Evolutionary conservation across 1,140 invertebrate genomes (phyloP), one percentile per base, ranked within the genome.

Genomic region (Achroia grisella): DNA sequence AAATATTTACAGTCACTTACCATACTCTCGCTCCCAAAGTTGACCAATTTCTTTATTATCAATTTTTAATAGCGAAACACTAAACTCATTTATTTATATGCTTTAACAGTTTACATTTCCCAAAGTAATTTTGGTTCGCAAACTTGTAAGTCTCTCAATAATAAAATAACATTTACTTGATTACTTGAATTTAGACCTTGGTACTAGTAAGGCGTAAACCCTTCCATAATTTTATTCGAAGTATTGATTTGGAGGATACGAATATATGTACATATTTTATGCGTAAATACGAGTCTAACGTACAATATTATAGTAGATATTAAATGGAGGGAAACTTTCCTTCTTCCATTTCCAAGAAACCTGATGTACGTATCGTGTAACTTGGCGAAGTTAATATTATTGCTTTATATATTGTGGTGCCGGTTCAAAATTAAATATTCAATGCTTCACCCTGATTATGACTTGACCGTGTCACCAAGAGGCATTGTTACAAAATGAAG

Each of bases 91-190:
- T 14, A 17, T 13, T 37, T 13, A 13, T 15, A 44, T 43, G 31
- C 36, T 44, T 47, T 10, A 29, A 17, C 31, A 32, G 44, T 47
- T 42, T 42, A 42, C 35, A n/a, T n/a, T 37, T 37, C 32, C 8
- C 14, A 42, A 42, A 34, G 28, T 41, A 29, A 53, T 44, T 47
- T 53, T 42, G 8, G 15, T 31, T 13, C 15, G 35, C 30, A 48
- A 52, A 46, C 39, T 49, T 43, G 32, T 15, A 40, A 51, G 42
- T 42, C 34, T 48, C 28, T 44, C 17, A 31, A 31, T 52, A 57
- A 62, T 61, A 44, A 52, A 65, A 56, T 48, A 63, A 47, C 59
- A 62, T 71, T 66, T 71, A 63, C 57, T 39, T 48, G 54, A 59
- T 68, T 60, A 54, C 45, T 36, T n/a, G n/a, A 23, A 23, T 2